A percentile compares a stretch with the other conserved stretches of the same genome.
Evolutionary conservation across 23 tunicate genomes (phyloP).

Genomic region (Corella eumyota): DNA sequence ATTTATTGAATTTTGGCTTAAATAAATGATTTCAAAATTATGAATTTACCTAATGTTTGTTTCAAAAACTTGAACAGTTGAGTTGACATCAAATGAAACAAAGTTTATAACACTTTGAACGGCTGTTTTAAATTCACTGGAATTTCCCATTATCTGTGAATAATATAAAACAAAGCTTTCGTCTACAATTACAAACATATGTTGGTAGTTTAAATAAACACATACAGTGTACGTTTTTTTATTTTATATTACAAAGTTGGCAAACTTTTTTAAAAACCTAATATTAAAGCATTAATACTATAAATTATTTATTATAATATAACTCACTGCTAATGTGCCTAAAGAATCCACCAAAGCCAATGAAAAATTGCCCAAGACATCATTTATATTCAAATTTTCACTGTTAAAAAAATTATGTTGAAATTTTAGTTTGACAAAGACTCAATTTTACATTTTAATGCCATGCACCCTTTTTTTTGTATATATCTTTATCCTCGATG

Average conservation of each 20-base stretch:
- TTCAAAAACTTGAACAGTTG: slow-evolving; percentile 94
- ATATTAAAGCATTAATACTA: too few species aligned
- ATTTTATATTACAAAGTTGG: too few species aligned
- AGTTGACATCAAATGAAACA: slow-evolving; percentile 66
- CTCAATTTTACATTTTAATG: too few species aligned
- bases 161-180: background rate
- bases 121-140: slow-evolving; percentile 68
- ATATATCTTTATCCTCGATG: too few species aligned
- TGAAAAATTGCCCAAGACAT: slow-evolving; percentile 95
- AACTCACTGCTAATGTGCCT: slow-evolving; percentile 84
- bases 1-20: too few species aligned
- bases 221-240: too few species aligned
- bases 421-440: too few species aligned
- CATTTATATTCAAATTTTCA: slow-evolving; percentile 85
- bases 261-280: too few species aligned
- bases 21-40: too few species aligned
- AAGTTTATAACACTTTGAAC: slow-evolving; percentile 53
- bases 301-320: too few species aligned
- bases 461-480: too few species aligned
- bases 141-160: slow-evolving; percentile 66
- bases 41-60: slow-evolving; percentile 70
- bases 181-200: background rate
- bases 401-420: slow-evolving; percentile 32
- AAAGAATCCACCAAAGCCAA: slow-evolving; percentile 82
- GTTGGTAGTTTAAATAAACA: too few species aligned